Evolutionary conservation across 30 jellyfish, hydroid and myxozoan genomes (phyloP).

Genomic region (Chrysaora quinquecirrha): DNA sequence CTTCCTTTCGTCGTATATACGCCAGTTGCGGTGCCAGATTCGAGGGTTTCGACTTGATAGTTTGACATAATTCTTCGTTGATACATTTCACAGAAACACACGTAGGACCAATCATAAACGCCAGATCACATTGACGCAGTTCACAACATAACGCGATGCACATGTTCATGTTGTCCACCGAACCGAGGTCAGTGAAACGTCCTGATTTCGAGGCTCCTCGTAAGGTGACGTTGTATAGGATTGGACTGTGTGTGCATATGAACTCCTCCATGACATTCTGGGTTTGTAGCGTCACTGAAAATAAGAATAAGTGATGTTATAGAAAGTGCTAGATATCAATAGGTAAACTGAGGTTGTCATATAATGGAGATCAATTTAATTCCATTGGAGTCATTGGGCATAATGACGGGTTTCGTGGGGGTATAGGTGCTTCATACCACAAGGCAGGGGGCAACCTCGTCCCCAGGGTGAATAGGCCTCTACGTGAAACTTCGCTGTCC

Average conservation of each 20-base stretch:
- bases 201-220: conserved; percentile 96
- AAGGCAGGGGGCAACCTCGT: too few species aligned
- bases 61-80: conserved; percentile 92
- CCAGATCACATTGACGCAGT: conserved; percentile 84
- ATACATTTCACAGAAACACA: conserved; percentile 92
- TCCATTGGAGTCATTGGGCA: too few species aligned
- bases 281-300: conserved; percentile 69
- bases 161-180: conserved; percentile 87
- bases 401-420: too few species aligned
- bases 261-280: conserved; percentile 68
- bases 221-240: conserved; percentile 88
- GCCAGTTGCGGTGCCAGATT: conserved; percentile 85
- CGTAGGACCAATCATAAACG: conserved; percentile 83
- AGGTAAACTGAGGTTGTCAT: too few species aligned
- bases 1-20: conserved; percentile 88
- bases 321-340: too few species aligned
- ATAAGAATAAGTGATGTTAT: not conserved
- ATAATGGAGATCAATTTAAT: too few species aligned
- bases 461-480: too few species aligned
- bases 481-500: too few species aligned
- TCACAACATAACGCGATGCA: conserved; percentile 95
- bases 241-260: conserved; percentile 96
- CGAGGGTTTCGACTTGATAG: conserved; percentile 90
- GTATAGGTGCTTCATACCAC: too few species aligned
- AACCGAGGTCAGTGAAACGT: conserved; percentile 83